Percentiles rank a stretch among this genome's conserved stretches.
Conservation (phyloP, 2,888 invertebrate species). For the Opisthograptis luteolata region DNA sequence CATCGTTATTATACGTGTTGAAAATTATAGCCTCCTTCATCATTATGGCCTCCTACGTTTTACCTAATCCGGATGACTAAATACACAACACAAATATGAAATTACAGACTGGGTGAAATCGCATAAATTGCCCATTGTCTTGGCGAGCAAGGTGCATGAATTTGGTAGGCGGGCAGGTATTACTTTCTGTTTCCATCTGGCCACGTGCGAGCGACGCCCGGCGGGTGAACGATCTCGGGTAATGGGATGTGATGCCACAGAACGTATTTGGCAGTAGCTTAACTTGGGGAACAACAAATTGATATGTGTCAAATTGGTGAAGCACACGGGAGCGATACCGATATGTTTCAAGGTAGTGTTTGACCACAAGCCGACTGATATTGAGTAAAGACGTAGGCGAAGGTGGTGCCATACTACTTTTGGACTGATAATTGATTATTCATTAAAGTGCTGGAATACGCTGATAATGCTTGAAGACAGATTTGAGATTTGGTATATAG, state of each 20-base stretch:
- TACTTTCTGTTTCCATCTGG: conserved; percentile 77
- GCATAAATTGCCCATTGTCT: conserved; percentile 81
- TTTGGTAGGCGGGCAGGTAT: conserved; percentile 62
- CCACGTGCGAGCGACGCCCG: conserved; percentile 53
- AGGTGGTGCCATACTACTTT: too few species aligned
- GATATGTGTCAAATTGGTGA: too few species aligned
- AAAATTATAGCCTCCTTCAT: too few species aligned
- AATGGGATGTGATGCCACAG: conserved; percentile 8
- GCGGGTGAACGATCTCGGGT: conserved; percentile 15
- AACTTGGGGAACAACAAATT: neutral
- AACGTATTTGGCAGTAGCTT: neutral
- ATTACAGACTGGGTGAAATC: conserved; percentile 81
- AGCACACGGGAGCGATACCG: too few species aligned
- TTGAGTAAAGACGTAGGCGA: too few species aligned
- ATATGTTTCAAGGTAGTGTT: too few species aligned
- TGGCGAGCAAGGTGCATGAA: conserved; percentile 68
- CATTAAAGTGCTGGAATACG: too few species aligned
- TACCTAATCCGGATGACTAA: conserved; percentile 33
- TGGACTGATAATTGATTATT: too few species aligned
- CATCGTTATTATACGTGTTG: too few species aligned
- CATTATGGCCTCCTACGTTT: conserved; percentile 31
- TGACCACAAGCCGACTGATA: too few species aligned
- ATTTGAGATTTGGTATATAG: too few species aligned
- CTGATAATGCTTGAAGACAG: too few species aligned
- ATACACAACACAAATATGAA: conserved; percentile 63